Conservation (phyloP, 2,797 vertebrate species). For the Todus mexicanus region DNA sequence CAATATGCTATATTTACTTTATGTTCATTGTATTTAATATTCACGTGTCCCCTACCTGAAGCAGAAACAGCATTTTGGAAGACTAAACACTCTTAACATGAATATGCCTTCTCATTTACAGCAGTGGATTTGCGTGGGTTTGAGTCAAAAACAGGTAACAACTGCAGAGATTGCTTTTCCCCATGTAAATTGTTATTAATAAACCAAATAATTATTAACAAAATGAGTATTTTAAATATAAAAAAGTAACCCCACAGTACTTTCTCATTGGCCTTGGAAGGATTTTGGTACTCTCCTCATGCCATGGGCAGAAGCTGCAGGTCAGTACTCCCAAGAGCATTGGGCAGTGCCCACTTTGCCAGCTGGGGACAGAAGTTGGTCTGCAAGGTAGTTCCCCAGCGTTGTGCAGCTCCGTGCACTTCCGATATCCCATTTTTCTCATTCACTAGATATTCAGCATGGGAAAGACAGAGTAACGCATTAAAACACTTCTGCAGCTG, state of each 20-base stretch:
- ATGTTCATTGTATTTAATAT: neutral
- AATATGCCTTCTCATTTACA: neutral
- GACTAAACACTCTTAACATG: neutral
- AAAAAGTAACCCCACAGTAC: neutral
- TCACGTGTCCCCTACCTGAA: neutral
- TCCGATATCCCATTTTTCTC: neutral
- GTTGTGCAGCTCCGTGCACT: neutral
- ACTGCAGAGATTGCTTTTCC: neutral
- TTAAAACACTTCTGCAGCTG: neutral
- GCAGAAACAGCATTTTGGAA: neutral
- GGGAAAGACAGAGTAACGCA: neutral
- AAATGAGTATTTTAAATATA: neutral
- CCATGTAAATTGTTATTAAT: neutral
- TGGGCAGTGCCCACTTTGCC: neutral
- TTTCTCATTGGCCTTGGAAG: neutral
- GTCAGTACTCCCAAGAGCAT: neutral
- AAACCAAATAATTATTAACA: neutral
- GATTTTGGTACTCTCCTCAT: neutral
- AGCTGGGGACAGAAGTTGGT: neutral
- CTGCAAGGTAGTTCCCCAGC: neutral
- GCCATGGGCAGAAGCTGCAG: neutral
- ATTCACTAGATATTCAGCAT: neutral
- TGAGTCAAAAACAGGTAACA: neutral
- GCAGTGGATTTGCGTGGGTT: neutral
- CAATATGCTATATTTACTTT: neutral